These are phyloP conservation scores for Elanus axillaris DNA, from an alignment of 2,113 vertebrate genomes.

Conservation along the genomic window DNA sequence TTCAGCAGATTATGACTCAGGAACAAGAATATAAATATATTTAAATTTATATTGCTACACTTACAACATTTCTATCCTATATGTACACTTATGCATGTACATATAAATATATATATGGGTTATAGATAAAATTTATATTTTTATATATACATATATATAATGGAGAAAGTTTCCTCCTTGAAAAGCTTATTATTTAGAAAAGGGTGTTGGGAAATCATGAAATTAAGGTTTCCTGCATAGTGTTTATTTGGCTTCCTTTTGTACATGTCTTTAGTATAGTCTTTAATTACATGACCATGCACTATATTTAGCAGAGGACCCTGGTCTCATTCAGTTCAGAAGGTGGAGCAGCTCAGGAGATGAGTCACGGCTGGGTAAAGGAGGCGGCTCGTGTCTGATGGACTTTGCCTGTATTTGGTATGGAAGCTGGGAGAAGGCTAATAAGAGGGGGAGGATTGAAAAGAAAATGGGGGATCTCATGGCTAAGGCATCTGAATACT, in stretches of 20 bases:
- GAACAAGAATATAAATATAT: background rate
- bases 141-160: background rate
- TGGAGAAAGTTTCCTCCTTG: background rate
- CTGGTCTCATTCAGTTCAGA: background rate
- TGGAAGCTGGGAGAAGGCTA: background rate
- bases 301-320: background rate
- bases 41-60: background rate
- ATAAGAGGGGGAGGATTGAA: background rate
- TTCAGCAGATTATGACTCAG: background rate
- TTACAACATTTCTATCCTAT: background rate
- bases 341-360: background rate
- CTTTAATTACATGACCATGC: background rate
- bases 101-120: background rate
- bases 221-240: background rate
- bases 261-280: background rate
- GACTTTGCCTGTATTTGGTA: background rate
- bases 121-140: background rate
- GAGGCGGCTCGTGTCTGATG: background rate
- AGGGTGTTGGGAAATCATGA: background rate
- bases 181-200: background rate
- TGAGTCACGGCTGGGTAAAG: background rate
- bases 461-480: background rate
- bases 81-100: background rate
- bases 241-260: conserved; percentile 13
- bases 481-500: background rate